Conservation (phyloP, 35 echinoderm and acorn worm genomes). For the Holothuria glaberrima region DNA sequence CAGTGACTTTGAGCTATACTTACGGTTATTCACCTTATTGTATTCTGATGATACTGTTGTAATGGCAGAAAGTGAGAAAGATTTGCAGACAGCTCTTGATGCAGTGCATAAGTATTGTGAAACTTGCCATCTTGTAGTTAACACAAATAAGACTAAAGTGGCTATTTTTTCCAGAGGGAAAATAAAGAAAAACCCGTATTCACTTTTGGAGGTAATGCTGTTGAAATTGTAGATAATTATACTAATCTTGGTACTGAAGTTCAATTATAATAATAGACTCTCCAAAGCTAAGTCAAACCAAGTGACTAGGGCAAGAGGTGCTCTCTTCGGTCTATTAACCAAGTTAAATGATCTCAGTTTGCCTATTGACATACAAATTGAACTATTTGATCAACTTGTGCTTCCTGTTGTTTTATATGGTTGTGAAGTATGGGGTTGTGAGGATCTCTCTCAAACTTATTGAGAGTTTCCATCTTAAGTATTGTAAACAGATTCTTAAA, state of each 20-base stretch:
- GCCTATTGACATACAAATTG: no score
- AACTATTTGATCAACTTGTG: no score
- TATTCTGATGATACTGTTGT: constrained; percentile 64
- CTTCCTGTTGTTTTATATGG: no score
- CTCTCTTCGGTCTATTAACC: no score
- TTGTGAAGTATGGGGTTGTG: no score
- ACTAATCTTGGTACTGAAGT: constrained; percentile 13
- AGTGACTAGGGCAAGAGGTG: neutral
- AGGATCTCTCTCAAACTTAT: no score
- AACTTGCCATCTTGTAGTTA: constrained; percentile 7
- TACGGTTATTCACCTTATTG: no score
- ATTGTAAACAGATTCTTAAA: no score
- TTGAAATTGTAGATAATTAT: constrained; percentile 13
- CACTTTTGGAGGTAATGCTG: neutral
- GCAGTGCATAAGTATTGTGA: constrained; percentile 52
- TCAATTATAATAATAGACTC: constrained; percentile 31
- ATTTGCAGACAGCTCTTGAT: constrained; percentile 49
- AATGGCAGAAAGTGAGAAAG: constrained; percentile 33
- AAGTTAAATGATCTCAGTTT: no score
- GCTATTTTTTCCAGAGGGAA: constrained; percentile 49
- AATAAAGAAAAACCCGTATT: constrained; percentile 42
- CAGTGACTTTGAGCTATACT: no score
- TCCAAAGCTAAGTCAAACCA: constrained; percentile 19
- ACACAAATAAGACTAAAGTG: constrained; percentile 28
- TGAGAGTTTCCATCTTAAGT: no score